These are phyloP conservation scores for Zaprionus davidi DNA, from an alignment of 1,140 invertebrate genomes.

Conservation along the genomic window DNA sequence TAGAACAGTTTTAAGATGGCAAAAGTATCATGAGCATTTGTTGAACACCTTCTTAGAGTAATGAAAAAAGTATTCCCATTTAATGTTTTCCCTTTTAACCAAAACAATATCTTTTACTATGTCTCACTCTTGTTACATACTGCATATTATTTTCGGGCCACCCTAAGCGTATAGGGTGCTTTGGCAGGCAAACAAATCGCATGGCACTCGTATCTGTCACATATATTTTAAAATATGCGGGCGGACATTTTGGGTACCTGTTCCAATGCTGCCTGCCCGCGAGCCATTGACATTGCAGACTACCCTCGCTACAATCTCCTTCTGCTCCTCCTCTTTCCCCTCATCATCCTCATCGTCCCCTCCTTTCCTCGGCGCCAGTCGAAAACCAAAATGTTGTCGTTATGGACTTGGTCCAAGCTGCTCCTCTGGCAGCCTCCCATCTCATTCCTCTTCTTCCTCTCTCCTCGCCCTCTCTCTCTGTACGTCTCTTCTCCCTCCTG, in stretches of 20 bases:
- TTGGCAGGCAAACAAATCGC: conserved; percentile 12
- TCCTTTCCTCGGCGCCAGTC: background rate
- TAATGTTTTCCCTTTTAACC: too few species aligned
- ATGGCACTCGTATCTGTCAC: conserved; percentile 18
- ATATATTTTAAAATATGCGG: conserved; percentile 35
- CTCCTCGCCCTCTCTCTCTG: background rate
- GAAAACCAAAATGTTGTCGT: conserved; percentile 53
- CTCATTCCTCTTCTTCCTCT: background rate
- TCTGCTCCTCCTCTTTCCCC: background rate
- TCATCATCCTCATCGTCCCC: background rate
- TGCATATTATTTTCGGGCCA: background rate
- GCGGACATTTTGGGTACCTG: conserved; percentile 20
- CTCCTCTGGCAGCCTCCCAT: background rate
- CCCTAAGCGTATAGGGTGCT: background rate
- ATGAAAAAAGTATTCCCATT: too few species aligned
- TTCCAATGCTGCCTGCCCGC: conserved; percentile 35
- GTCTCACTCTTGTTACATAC: background rate
- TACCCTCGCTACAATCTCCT: conserved; percentile 9
- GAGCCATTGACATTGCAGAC: conserved; percentile 56
- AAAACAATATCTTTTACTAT: background rate
- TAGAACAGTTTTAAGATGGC: too few species aligned
- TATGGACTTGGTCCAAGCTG: conserved; percentile 49
- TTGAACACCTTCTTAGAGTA: too few species aligned
- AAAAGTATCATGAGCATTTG: too few species aligned
- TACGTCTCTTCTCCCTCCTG: background rate